Base-by-base conservation (phyloP, 2,888 invertebrate genomes). In the Xanthorhoe spadicearia region DNA sequence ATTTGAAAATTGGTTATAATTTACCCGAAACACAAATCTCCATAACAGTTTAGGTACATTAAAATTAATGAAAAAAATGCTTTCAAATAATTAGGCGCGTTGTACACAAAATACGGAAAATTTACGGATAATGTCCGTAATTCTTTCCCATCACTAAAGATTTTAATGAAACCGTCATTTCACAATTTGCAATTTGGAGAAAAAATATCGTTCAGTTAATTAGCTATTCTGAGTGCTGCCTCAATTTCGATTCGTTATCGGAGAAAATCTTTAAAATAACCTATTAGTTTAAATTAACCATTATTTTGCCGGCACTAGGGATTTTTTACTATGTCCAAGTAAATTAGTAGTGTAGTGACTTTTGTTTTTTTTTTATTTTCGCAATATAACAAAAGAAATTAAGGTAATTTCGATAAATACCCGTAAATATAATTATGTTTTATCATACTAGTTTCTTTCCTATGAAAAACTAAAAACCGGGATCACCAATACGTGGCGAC, bases 131-230 rank as follows among this genome's bases (percentile, higher is more conserved):
- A 38, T 38, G 23, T 19, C 50, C 32, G 58, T 50, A 50, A 58
- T 35, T n/a, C n/a, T 50, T 62, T 64, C 64, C 61, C 72, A 67
- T 67, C 69, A 54, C 72, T 72, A 67, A 60, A 69, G 66, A 67
- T 68, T 56, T 64, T 69, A 70, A 70, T 70, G 70, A 68, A 70
- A 50, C 68, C 57, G 59, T 66, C 67, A 64, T 63, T 67, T 63
- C 63, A 65, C 63, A 70, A 70, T 70, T 73, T 61, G 66, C 70
- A 68, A 68, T 73, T 73, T 70, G 53, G 58, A 70, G 61, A 70
- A 73, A 70, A 68, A 70, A 67, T 68, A 68, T 62, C 52, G 57
- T 57, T 50, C 64, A 70, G 65, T 73, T 73, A 70, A 73, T 73
- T 70, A 73, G 64, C 48, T 63, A 64, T 64, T 68, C 70, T 23